Evolutionary conservation across 64 coral and sea anemone species (phyloP), one percentile per base, ranked within the genome.

Genomic region (Anthopleura sola): DNA sequence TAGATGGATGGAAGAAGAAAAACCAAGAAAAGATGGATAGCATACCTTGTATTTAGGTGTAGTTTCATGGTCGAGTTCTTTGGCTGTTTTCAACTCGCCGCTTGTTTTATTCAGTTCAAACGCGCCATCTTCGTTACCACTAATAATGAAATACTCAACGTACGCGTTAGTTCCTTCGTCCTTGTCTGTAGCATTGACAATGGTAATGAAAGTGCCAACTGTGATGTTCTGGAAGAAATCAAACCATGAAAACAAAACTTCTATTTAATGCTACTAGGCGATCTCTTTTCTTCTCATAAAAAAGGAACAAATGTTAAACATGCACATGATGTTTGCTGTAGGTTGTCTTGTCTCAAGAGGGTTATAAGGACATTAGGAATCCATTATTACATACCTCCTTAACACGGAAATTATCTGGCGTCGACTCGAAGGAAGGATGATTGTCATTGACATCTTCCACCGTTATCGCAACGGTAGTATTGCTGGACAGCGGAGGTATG

Each of bases 381-480:
- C 6, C 13, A 36, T 37, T 24, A 37, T 40, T 3, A 17, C 36
- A 44, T 40, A 79, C 34, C 36, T 40, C 37, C 19, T 18, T 44
- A 21, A 79, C 76, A 79, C 76, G 76, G 24, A 44, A 79, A 18
- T 83, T 46, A 23, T 90, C 49, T 32, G 69, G 34, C 31, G 71
- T 87, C n/a, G 87, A 68, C 31, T 92, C 83, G 38, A 99, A 90
- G n/a, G 75, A 47, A 26, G 97, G 97, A 50, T n/a, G 74, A 13
- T 99, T 80, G 53, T 99, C 97, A 87, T 99, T 99, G 31, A 31
- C 81, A 69, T 99, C 97, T 3, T 77, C 28, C 14, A 99, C 60
- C 1, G 40, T 80, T 26, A 99, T 82, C 24, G 68, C 47, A 24
- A 99, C 56, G 17, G 90, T 95, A 26, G 87, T 81, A 53, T 87